A percentile compares a stretch with the other conserved stretches of the same genome.
phyloP scores from a whole-genome alignment of 2,888 invertebrate species.

The Spatulosminthurus flaviceps region DNA sequence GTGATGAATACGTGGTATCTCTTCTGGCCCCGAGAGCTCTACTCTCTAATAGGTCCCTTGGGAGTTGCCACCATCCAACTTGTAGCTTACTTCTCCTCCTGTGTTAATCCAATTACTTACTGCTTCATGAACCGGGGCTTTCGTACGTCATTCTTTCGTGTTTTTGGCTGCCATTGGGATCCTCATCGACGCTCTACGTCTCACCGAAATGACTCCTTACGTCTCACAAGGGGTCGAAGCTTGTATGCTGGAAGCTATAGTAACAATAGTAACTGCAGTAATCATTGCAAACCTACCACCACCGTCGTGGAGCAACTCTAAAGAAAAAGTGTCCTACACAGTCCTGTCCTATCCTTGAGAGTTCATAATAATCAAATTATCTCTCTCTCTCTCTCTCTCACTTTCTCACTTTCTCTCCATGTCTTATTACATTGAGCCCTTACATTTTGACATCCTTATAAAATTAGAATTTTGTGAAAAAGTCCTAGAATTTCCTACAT shows the following conservation, averaged over 20 bases:
- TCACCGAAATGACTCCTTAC: slow-evolving; percentile 56
- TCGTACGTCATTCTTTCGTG: slow-evolving; percentile 72
- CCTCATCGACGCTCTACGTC: slow-evolving; percentile 32
- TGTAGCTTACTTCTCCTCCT: slow-evolving; percentile 82
- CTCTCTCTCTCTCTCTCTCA: too few relatives aligned
- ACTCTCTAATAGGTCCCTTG: slow-evolving; percentile 72
- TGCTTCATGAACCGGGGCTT: slow-evolving; percentile 88
- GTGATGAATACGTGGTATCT: slow-evolving; percentile 71
- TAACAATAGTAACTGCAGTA: slow-evolving; percentile 1
- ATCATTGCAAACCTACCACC: background rate
- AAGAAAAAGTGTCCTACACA: background rate
- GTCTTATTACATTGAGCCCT: too few relatives aligned
- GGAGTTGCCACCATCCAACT: slow-evolving; percentile 79
- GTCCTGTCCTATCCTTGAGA: too few relatives aligned
- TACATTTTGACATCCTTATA: too few relatives aligned
- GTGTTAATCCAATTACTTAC: slow-evolving; percentile 90
- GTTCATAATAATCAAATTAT: too few relatives aligned
- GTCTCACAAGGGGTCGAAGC: slow-evolving; percentile 58
- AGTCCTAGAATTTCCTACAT: too few relatives aligned
- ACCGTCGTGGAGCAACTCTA: background rate
- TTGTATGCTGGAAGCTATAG: slow-evolving; percentile 7
- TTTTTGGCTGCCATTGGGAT: slow-evolving; percentile 69
- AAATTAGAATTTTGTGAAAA: too few relatives aligned
- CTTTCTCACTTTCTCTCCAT: too few relatives aligned
- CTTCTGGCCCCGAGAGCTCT: slow-evolving; percentile 68